Base-by-base conservation (phyloP, 1,140 invertebrate genomes). In the silkworm (Bombyx mori) region DNA sequence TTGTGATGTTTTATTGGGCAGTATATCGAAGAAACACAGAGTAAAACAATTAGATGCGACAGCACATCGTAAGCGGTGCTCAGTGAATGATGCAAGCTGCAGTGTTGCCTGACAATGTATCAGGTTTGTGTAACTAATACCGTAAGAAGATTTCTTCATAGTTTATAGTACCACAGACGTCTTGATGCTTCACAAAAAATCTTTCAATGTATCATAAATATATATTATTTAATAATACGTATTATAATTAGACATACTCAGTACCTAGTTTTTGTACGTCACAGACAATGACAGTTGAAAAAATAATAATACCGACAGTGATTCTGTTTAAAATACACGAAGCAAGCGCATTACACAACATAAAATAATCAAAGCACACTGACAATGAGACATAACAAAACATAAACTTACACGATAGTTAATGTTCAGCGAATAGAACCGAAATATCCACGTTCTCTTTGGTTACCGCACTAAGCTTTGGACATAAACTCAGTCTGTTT, bases 361-460 rank as follows among this genome's bases (percentile, higher is more conserved):
- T 66, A 64, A 66, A 60, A 81, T 77, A 80, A 79, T 65, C 71
- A 79, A 71, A 82, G 80, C 82, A 87, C 82, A 85, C 79, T 77
- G 72, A 87, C 84, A 83, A 85, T 86, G 83, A 82, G 77, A 81
- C 79, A 80, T 77, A 85, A 83, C 78, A 84, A 86, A 86, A 84
- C 78, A 82, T 80, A 77, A 18, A 86, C 83, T 86, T 86, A 86
- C 83, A 83, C 82, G 71, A 79, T 69, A 74, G 68, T 80, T 74
- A 82, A 79, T 79, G 74, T 82, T 86, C 77, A 74, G 77, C 80
- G 69, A 73, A 73, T 70, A 77, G 62, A 73, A 80, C 70, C 75
- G 73, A 79, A 62, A 78, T 77, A 79, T 84, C 81, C 80, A 82
- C 70, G 61, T 74, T 75, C 68, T 82, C 78, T 86, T 86, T 82